Percentiles rank a stretch among this genome's conserved stretches.
phyloP scores from a whole-genome alignment of 37 sponge, comb jelly and placozoan genomes.

The Beroe ovata region DNA sequence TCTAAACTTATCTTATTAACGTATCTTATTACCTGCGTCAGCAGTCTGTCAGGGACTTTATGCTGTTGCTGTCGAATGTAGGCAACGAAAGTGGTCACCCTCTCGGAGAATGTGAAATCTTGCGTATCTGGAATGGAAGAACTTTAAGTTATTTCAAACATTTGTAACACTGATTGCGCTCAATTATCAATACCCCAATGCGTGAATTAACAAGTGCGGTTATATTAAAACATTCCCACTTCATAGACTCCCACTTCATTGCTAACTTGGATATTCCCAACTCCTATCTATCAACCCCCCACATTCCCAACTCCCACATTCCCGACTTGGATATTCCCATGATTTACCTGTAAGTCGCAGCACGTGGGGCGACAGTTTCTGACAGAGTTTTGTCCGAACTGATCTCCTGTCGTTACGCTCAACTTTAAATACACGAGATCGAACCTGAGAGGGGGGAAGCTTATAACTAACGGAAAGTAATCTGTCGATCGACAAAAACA shows the following conservation, averaged over 20 bases:
- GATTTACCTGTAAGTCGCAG: constrained; percentile 43
- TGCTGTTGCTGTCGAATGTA: constrained; percentile 28
- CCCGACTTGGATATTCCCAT: too few relatives aligned
- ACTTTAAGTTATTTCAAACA: neutral
- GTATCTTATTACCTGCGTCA: constrained; percentile 18
- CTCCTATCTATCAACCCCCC: too few relatives aligned
- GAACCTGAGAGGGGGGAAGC: neutral
- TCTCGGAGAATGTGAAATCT: constrained; percentile 18
- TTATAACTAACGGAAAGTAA: too few relatives aligned
- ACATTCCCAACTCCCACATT: too few relatives aligned
- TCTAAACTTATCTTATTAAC: too few relatives aligned
- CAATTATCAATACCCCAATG: neutral
- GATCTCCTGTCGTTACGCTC: constrained; percentile 17
- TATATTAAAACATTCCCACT: too few relatives aligned
- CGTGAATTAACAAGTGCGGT: too few relatives aligned
- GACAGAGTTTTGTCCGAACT: constrained; percentile 37
- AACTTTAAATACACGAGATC: constrained; percentile 27
- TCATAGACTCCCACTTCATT: too few relatives aligned
- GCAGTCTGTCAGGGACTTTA: constrained; percentile 4
- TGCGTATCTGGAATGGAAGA: neutral
- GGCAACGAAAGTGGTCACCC: constrained; percentile 25
- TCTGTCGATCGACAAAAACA: too few relatives aligned
- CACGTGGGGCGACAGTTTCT: constrained; percentile 61
- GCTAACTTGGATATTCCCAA: too few relatives aligned
- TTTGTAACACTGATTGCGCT: neutral